Percentiles rank a stretch among this genome's conserved stretches.
Conservation (phyloP, 2,888 invertebrate species). For the Sipha maydis region DNA sequence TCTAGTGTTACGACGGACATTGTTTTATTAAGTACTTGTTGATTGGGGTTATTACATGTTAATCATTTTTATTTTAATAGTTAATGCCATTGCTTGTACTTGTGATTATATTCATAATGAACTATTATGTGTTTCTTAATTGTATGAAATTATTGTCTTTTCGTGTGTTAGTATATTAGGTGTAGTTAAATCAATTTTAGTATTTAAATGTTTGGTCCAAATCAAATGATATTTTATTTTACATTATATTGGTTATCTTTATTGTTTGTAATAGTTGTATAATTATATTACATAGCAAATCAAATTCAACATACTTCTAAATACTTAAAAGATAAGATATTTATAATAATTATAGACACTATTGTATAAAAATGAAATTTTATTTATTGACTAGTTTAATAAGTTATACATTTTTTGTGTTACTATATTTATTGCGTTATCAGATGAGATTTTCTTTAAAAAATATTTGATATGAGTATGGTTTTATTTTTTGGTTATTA, state of each 20-base stretch:
- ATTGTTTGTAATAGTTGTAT: neutral
- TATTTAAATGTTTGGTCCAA: neutral
- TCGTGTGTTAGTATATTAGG: neutral
- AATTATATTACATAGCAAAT: neutral
- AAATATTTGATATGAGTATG: neutral
- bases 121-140: neutral
- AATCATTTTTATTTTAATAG: neutral
- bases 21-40: constrained; percentile 1
- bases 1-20: constrained; percentile 49
- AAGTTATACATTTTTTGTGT: neutral
- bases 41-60: neutral
- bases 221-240: neutral
- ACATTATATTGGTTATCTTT: neutral
- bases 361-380: neutral
- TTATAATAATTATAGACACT: too few relatives aligned
- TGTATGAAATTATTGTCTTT: neutral
- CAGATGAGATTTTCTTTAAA: too few relatives aligned
- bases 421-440: too few relatives aligned
- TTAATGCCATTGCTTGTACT: neutral
- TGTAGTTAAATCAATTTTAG: neutral
- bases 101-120: neutral
- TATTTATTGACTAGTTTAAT: neutral
- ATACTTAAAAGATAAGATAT: neutral
- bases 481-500: neutral
- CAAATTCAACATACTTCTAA: neutral